Evolutionary conservation across 2,888 invertebrate species (phyloP).

Genomic region (Spicauda simplicius): DNA sequence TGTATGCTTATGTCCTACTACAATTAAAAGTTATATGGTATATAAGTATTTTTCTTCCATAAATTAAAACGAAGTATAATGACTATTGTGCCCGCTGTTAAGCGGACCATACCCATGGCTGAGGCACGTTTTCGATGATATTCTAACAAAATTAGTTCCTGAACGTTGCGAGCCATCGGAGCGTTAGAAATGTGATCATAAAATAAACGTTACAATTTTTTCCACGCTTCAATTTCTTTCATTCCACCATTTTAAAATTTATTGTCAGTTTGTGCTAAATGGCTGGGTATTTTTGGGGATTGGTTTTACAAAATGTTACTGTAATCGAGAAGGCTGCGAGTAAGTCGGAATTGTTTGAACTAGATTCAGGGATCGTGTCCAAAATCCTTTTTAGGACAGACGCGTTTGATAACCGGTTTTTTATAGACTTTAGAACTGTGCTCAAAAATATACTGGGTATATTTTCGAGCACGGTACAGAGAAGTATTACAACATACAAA

Average conservation of each 20-base stretch:
- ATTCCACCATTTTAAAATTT: constrained; percentile 51
- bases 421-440: no score
- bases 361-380: no score
- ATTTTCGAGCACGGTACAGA: no score
- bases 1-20: no score
- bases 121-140: constrained; percentile 49
- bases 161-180: constrained; percentile 42
- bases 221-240: constrained; percentile 41
- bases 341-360: no score
- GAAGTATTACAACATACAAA: no score
- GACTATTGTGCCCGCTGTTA: background rate
- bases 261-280: constrained; percentile 44
- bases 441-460: no score
- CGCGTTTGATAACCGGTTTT: no score
- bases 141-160: constrained; percentile 47
- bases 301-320: background rate
- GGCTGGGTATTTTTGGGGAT: constrained; percentile 36
- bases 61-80: background rate
- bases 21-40: no score
- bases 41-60: background rate
- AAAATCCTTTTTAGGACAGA: no score
- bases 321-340: no score
- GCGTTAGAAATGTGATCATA: constrained; percentile 40
- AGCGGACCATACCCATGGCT: constrained; percentile 1
- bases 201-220: constrained; percentile 46